Base-by-base conservation (phyloP, 2,888 invertebrate genomes). In the Epistrophe grossulariae region DNA sequence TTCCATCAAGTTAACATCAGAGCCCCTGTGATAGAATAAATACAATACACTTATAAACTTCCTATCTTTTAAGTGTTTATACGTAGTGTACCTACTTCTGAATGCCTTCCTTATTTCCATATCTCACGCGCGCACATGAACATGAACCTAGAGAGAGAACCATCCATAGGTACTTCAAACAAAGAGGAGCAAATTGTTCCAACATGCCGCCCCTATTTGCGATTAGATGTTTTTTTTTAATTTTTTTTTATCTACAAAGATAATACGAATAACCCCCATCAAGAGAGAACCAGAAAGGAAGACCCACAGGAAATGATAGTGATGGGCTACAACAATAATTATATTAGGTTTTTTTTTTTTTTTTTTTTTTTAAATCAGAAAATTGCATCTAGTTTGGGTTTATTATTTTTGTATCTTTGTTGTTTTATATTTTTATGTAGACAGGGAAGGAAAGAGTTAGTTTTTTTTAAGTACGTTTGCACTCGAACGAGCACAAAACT, bases 361-460 rank as follows among this genome's bases (percentile, higher is more conserved):
- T 52, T n/a, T n/a, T n/a, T n/a, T n/a, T n/a, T 77, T 84, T 72
- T 52, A 81, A 84, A 80, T 85, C 81, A 81, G 81, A 81, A 85
- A 85, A 85, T 85, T 85, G 70, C 81, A 85, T 85, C 84, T 81
- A 28, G 72, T 43, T 85, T 62, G 72, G 60, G 77, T 17, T 40
- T 77, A 52, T 71, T 70, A 28, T 68, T 48, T 45, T n/a, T 28
- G 64, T 43, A 19, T 35, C 15, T n/a, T n/a, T n/a, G n/a, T n/a
- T n/a, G n/a, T n/a, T n/a, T n/a, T 62, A 24, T 3, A 24, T 24
- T 24, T 40, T 28, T 19, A 52, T 80, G 52, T 8, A 6, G 15
- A 17, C 5, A 28, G 40, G 40, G 38, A 45, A 45, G 45, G 57
- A n/a, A 57, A 57, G 35, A 35, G 57, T 35, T 35, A 35, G 2